A percentile compares a stretch with the other conserved stretches of the same genome.
Evolutionary conservation across 2,888 invertebrate genomes (phyloP).

Genomic region (Drosophila subsilvestris): DNA sequence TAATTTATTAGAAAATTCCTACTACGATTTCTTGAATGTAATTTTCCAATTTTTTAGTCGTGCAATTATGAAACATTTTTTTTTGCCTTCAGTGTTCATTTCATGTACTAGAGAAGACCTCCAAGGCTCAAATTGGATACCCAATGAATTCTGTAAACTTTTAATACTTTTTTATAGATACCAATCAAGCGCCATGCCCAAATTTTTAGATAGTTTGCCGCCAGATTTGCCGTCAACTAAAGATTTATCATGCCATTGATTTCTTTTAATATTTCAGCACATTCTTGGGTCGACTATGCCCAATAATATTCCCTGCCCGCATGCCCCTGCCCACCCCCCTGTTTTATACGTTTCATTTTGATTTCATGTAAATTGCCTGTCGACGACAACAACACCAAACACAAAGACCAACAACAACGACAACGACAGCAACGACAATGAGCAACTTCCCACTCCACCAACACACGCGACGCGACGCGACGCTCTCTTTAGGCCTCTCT

Average conservation of each 20-base stretch:
- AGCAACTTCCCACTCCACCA: constrained; percentile 31
- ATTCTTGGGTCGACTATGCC: constrained; percentile 25
- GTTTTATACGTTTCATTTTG: constrained; percentile 73
- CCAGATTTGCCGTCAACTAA: neutral
- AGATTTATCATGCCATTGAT: neutral
- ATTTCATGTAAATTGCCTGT: constrained; percentile 78
- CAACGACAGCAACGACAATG: constrained; percentile 25
- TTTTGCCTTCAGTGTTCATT: too few species aligned
- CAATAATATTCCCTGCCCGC: neutral
- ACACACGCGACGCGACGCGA: constrained; percentile 12
- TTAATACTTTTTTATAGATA: too few species aligned
- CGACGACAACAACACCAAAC: constrained; percentile 71
- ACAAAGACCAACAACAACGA: constrained; percentile 29
- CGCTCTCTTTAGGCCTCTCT: neutral
- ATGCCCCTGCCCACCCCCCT: constrained; percentile 2
- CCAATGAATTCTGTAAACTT: too few species aligned
- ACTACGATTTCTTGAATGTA: too few species aligned
- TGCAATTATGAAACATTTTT: too few species aligned
- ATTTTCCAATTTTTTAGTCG: too few species aligned
- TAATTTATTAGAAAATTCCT: too few species aligned
- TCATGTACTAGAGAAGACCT: too few species aligned
- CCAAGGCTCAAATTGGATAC: too few species aligned
- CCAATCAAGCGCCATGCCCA: neutral
- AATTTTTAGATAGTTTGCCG: neutral
- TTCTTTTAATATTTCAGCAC: constrained; percentile 1